Evolutionary conservation across 2,888 invertebrate genomes (phyloP), one percentile per base, ranked within the genome.

Genomic region (Campopleginae sp.): DNA sequence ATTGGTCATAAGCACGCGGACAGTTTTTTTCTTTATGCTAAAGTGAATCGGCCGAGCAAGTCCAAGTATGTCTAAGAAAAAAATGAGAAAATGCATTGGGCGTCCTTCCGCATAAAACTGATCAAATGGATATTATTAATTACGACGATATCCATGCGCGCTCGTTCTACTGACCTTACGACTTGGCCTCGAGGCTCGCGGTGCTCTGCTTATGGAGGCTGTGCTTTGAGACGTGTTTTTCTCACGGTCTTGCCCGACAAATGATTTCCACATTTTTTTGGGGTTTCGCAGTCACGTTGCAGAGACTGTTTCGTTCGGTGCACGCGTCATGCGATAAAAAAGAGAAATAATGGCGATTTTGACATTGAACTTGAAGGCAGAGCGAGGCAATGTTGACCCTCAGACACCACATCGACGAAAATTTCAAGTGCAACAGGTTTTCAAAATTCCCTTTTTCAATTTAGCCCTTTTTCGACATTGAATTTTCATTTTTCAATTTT

Each of bases 81-180:
- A 54, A 80, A 23, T 17, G 38, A 33, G 7, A n/a, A 46, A 71
- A 72, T 38, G 38, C 14, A 48, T 31, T 42, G 44, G 27, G 68
- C 44, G 83, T 75, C 79, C 83, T 84, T 76, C 83, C 79, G 75
- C 63, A 66, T 80, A 46, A 68, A 75, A 70, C 14, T 42, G 14
- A 31, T 63, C 17, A 27, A 3, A 54, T 70, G 14, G 33, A 31
- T 76, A 38, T 10, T 70, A 80, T 75, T 83, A 79, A 83, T 80
- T 80, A 31, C 31, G 27, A 17, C 38, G 76, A 71, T 84, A 80
- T 76, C 58, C 27, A 23, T 58, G 58, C 58, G 19, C 70, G 79
- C 58, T 66, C 79, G 74, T 84, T 84, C 80, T 68, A 80, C 63
- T 84, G 66, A 84, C 72, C 84, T 80, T 74, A 72, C 68, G 80